These are phyloP conservation scores for Novumbra hubbsi DNA, from an alignment of 2,797 vertebrate species.

Conservation along the genomic window DNA sequence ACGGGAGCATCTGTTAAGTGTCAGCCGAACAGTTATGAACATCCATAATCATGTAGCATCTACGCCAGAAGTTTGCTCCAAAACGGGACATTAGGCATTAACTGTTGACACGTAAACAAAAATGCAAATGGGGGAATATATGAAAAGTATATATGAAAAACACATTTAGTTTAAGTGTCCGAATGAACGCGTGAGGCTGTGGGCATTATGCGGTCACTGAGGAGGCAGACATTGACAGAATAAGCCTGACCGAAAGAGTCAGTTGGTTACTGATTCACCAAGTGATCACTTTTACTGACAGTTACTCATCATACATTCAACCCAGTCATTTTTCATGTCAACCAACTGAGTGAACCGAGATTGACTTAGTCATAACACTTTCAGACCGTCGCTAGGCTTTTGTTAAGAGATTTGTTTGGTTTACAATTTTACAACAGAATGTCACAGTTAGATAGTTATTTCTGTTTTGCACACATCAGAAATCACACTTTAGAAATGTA, in stretches of 20 bases:
- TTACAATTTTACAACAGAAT: too few species aligned
- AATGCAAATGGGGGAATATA: too few species aligned
- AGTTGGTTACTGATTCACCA: conserved; percentile 38
- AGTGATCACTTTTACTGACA: conserved; percentile 65
- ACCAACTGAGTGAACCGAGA: conserved; percentile 39
- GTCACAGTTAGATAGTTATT: too few species aligned
- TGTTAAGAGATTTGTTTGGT: background rate
- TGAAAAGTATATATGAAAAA: too few species aligned
- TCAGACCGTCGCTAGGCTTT: conserved; percentile 39
- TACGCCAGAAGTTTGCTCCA: too few species aligned
- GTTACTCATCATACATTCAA: conserved; percentile 70
- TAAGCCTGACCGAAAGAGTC: background rate
- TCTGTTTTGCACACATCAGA: too few species aligned
- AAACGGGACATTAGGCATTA: too few species aligned
- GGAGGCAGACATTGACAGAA: background rate
- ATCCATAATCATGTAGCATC: too few species aligned
- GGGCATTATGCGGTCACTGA: background rate
- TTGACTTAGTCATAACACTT: conserved; percentile 54
- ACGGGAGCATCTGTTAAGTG: too few species aligned
- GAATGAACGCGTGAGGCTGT: background rate
- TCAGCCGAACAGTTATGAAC: too few species aligned
- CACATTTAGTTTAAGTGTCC: background rate
- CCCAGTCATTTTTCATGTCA: conserved; percentile 76
- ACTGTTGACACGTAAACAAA: too few species aligned
- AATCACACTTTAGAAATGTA: too few species aligned